Conservation (phyloP, 2,797 vertebrate species). For the Sebastes taczanowskii region DNA sequence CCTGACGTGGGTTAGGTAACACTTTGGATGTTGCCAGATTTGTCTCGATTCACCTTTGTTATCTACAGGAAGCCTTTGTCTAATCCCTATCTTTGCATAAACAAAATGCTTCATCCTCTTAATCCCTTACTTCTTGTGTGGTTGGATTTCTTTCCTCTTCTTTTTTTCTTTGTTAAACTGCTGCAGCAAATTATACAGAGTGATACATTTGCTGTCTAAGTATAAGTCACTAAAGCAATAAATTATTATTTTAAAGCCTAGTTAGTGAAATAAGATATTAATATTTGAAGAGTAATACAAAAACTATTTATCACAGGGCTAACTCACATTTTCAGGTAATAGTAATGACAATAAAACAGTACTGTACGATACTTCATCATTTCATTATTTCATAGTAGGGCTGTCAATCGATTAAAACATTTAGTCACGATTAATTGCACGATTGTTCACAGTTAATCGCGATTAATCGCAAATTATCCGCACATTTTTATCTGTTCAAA, state of each 20-base stretch:
- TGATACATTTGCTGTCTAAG: not conserved
- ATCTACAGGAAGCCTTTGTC: constrained; percentile 51
- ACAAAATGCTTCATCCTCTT: constrained; percentile 28
- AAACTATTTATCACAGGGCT: not conserved
- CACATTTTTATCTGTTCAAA: too few species aligned
- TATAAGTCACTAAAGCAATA: not conserved
- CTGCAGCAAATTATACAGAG: not conserved
- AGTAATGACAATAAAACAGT: not conserved
- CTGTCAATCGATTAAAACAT: too few species aligned
- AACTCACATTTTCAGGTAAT: not conserved
- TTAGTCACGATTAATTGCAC: too few species aligned
- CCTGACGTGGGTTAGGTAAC: constrained; percentile 45
- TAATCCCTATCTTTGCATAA: constrained; percentile 42
- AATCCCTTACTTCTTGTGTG: constrained; percentile 28
- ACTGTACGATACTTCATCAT: not conserved
- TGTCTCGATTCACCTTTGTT: constrained; percentile 46
- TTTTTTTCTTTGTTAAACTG: not conserved
- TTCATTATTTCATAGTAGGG: not conserved
- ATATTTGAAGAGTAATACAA: not conserved
- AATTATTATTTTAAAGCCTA: not conserved
- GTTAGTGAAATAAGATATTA: not conserved
- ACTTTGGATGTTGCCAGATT: constrained; percentile 46
- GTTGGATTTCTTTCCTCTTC: not conserved
- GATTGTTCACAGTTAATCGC: too few species aligned
- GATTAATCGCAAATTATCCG: too few species aligned